Conservation (phyloP, 1,140 invertebrate genomes). For the Aradophagus sp. region DNA sequence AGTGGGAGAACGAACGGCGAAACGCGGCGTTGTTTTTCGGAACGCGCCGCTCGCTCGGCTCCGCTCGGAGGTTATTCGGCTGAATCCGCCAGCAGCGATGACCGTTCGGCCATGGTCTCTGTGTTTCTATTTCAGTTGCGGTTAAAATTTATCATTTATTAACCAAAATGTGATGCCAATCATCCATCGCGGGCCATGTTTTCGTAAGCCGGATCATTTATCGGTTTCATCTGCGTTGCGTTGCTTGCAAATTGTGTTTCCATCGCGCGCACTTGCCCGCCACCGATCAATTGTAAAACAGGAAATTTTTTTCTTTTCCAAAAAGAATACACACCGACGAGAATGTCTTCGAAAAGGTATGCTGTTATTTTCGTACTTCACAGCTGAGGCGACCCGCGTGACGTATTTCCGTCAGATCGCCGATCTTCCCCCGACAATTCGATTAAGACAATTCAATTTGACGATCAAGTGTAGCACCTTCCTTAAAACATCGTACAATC, state of each 20-base stretch:
- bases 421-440: too few relatives aligned
- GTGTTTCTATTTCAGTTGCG: constrained; percentile 66
- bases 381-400: too few relatives aligned
- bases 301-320: constrained; percentile 18
- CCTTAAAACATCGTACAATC: too few relatives aligned
- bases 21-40: constrained; percentile 20
- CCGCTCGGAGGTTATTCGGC: constrained; percentile 12
- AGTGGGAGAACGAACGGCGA: too few relatives aligned
- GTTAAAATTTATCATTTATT: constrained; percentile 68
- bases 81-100: constrained; percentile 57
- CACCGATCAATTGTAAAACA: constrained; percentile 50
- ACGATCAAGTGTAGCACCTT: too few relatives aligned
- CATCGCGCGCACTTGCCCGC: constrained; percentile 26
- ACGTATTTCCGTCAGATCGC: too few relatives aligned
- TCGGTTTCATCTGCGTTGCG: constrained; percentile 56
- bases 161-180: constrained; percentile 71
- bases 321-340: constrained; percentile 58
- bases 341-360: constrained; percentile 75
- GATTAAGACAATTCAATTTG: too few relatives aligned
- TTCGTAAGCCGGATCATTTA: constrained; percentile 58
- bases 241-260: constrained; percentile 61
- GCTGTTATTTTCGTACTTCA: constrained; percentile 4
- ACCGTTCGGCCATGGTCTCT: constrained; percentile 63
- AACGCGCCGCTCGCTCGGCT: constrained; percentile 14
- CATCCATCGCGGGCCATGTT: constrained; percentile 63